Base-by-base conservation (phyloP, 2,888 invertebrate genomes). In the Trachelus troglodyta region DNA sequence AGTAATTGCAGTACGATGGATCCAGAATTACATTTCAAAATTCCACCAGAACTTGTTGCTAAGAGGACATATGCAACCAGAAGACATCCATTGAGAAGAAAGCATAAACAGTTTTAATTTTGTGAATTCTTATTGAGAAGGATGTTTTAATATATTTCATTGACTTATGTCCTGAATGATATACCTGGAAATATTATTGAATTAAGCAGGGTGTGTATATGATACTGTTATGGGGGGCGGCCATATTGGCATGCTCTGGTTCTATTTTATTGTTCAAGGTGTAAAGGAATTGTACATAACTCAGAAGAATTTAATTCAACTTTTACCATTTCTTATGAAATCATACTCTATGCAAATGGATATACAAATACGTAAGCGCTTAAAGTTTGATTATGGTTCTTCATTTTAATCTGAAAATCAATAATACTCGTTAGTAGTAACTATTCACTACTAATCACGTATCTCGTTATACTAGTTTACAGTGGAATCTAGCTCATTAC, bases 1-100 rank as follows among this genome's bases (percentile, higher is more conserved):
- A 93, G 93, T 1, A 93, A 95, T 82, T 96, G 96, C 30, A 93
- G 93, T 30, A 92, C 92, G 1, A 89, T 86, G 37, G 86, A 84
- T 9, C 88, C 91, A 74, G 87, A 91, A 69, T 87, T 89, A 77
- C 87, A 91, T 86, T 85, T 84, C 79, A 89, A 87, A 34, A 80
- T 88, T 69, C 87, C 88, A 31, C 85, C 87, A 12, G 85, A 88
- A 3, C 77, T 85, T 15, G 83, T 88, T 9, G 79, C 80, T 12
- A 89, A 84, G 77, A 87, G 82, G 78, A 85, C 82, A 40, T 84
- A 87, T 40, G 81, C 85, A 9, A 80, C 81, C 31, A 88, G 92
- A 81, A 90, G 92, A 82, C 93, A 93, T 88, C 93, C 93, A 1
- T 88, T 93, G 82, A 93, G 92, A 85, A 89, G 92, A 79, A 90